A percentile compares a stretch with the other conserved stretches of the same genome.
phyloP scores from a whole-genome alignment of 2,797 vertebrate species.

The Moxostoma hubbsi region DNA sequence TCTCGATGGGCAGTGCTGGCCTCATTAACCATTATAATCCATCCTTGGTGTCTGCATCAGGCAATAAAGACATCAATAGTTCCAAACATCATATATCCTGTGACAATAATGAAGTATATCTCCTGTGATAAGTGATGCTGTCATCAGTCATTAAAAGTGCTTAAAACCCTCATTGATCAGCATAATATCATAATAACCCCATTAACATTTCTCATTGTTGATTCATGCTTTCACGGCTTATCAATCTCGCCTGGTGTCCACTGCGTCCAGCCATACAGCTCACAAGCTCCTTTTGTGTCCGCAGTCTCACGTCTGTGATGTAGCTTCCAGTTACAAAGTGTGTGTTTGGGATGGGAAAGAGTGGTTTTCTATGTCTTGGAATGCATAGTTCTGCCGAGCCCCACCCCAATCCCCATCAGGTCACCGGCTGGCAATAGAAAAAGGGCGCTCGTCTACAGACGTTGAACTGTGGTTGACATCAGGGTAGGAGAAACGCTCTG shows the following conservation, averaged over 20 bases:
- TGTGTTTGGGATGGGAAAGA: constrained; percentile 39
- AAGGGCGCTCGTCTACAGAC: constrained; percentile 30
- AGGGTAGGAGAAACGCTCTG: constrained; percentile 55
- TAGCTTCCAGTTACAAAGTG: constrained; percentile 61
- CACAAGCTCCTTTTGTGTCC: constrained; percentile 44
- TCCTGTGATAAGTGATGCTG: constrained; percentile 37
- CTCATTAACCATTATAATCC: neutral
- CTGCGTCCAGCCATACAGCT: constrained; percentile 3
- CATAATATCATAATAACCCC: constrained; percentile 51
- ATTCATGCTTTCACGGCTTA: constrained; percentile 58
- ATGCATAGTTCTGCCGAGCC: constrained; percentile 44
- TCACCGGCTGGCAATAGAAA: constrained; percentile 16
- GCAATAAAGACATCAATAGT: constrained; percentile 2
- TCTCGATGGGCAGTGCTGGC: no score
- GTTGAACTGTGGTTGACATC: constrained; percentile 72
- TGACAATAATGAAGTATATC: constrained; percentile 33
- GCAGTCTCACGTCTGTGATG: constrained; percentile 50
- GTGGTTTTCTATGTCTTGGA: constrained; percentile 47
- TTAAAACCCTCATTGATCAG: constrained; percentile 55
- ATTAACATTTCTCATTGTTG: constrained; percentile 58
- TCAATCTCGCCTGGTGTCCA: constrained; percentile 45
- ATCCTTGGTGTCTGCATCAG: neutral
- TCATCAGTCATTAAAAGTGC: constrained; percentile 52
- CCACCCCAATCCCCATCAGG: constrained; percentile 11
- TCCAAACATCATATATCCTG: constrained; percentile 9